These are phyloP conservation scores for Riparia riparia DNA, from an alignment of 2,113 vertebrate genomes.

Conservation along the genomic window DNA sequence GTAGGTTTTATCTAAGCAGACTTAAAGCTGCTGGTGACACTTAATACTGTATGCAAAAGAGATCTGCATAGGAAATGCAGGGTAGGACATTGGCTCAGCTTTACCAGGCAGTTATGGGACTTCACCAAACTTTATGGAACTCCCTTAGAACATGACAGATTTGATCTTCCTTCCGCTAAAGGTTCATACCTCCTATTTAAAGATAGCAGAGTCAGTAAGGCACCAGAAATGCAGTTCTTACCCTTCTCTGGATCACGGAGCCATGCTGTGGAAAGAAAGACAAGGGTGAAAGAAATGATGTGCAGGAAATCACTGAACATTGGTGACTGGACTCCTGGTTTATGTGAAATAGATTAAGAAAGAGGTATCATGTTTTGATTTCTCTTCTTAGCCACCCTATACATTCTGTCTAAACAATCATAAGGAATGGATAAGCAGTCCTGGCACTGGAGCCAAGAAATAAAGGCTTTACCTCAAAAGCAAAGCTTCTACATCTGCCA, in stretches of 20 bases:
- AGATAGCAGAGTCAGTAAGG: not conserved
- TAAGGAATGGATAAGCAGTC: not conserved
- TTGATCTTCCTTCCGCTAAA: not conserved
- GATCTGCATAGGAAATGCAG: not conserved
- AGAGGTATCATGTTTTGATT: not conserved
- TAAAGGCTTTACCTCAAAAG: not conserved
- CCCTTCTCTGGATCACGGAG: fast-evolving
- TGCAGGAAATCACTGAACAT: not conserved
- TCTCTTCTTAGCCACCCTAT: not conserved
- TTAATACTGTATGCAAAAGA: not conserved
- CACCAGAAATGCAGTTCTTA: not conserved
- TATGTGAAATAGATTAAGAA: not conserved
- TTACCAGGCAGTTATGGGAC: not conserved
- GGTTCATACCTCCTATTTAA: not conserved
- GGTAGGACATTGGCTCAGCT: not conserved
- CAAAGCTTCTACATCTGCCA: not conserved
- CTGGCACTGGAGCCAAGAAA: not conserved
- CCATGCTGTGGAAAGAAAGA: not conserved
- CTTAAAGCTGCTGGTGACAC: not conserved
- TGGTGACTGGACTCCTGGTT: fast-evolving
- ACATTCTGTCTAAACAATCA: not conserved
- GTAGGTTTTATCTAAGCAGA: not conserved
- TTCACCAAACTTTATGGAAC: not conserved
- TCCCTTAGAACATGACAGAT: not conserved
- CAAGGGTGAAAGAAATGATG: not conserved